phyloP scores from a whole-genome alignment of 53 echinoderm and acorn worm species.

The Astropecten irregularis region DNA sequence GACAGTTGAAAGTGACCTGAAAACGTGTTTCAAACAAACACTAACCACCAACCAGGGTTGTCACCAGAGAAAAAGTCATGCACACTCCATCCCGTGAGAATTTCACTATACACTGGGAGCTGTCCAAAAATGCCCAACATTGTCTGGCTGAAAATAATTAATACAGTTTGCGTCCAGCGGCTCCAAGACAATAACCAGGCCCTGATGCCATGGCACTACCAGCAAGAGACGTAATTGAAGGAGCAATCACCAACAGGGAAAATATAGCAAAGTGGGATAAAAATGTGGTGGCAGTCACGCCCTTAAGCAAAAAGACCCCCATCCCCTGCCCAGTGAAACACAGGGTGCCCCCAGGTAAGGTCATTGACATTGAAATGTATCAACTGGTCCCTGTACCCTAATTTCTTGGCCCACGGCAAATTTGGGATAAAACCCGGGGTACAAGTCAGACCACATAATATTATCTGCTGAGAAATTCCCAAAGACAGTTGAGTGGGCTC shows the following conservation, averaged over 20 bases:
- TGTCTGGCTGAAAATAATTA: too few relatives aligned
- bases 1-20: too few relatives aligned
- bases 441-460: neutral
- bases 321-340: neutral
- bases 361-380: slow-evolving; percentile 32
- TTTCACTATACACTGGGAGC: too few relatives aligned
- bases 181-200: too few relatives aligned
- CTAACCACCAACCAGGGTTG: too few relatives aligned
- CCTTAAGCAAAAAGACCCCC: neutral
- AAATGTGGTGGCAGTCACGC: neutral
- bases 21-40: too few relatives aligned
- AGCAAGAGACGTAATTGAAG: neutral
- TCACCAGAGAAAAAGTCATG: too few relatives aligned
- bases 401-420: neutral
- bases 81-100: too few relatives aligned
- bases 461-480: neutral
- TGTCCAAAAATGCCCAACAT: too few relatives aligned
- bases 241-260: neutral
- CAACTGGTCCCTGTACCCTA: neutral
- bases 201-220: too few relatives aligned
- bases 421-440: neutral
- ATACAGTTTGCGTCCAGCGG: too few relatives aligned
- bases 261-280: neutral
- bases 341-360: slow-evolving; percentile 1
- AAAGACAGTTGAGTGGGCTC: too few relatives aligned